Conservation (phyloP, 1,140 invertebrate genomes). For the Alviniconcha marisindica region DNA sequence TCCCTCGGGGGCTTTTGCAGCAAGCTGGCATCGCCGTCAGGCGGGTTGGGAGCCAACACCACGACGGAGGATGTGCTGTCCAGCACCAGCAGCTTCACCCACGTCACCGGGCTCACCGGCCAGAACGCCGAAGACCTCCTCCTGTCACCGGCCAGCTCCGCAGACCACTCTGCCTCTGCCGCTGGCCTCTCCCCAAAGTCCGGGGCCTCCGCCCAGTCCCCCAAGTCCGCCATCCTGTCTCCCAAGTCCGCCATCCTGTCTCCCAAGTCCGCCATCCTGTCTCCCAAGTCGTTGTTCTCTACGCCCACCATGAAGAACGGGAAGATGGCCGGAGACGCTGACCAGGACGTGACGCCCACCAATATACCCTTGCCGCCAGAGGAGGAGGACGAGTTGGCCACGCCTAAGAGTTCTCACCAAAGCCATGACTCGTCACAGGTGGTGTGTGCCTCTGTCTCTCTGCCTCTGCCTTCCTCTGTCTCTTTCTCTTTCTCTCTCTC, state of each 20-base stretch:
- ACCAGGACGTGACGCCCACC: slow-evolving; percentile 57
- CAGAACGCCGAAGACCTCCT: slow-evolving; percentile 60
- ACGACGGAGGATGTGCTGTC: slow-evolving; percentile 44
- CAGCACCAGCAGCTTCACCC: slow-evolving; percentile 72
- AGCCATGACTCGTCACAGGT: slow-evolving; percentile 18
- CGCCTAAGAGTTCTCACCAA: slow-evolving; percentile 45
- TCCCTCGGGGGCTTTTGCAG: too few species aligned
- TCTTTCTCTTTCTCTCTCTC: too few species aligned
- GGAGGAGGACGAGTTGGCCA: slow-evolving; percentile 63
- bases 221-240: slow-evolving; percentile 7
- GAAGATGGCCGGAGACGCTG: slow-evolving; percentile 30
- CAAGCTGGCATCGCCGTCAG: not conserved
- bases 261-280: slow-evolving; percentile 3
- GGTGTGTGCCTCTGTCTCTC: not conserved
- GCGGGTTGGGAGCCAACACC: not conserved
- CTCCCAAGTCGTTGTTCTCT: slow-evolving; percentile 44
- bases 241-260: slow-evolving; percentile 38
- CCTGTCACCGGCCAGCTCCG: slow-evolving; percentile 59
- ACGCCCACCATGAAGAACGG: slow-evolving; percentile 54
- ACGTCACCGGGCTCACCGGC: slow-evolving; percentile 68
- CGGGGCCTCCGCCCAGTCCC: not conserved
- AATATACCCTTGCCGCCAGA: slow-evolving; percentile 60
- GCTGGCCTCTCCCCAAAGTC: slow-evolving; percentile 27
- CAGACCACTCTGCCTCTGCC: slow-evolving; percentile 46
- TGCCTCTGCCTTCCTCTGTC: too few species aligned